Conservation (phyloP, 2,888 invertebrate species). For the Toxonevra muliebris region DNA sequence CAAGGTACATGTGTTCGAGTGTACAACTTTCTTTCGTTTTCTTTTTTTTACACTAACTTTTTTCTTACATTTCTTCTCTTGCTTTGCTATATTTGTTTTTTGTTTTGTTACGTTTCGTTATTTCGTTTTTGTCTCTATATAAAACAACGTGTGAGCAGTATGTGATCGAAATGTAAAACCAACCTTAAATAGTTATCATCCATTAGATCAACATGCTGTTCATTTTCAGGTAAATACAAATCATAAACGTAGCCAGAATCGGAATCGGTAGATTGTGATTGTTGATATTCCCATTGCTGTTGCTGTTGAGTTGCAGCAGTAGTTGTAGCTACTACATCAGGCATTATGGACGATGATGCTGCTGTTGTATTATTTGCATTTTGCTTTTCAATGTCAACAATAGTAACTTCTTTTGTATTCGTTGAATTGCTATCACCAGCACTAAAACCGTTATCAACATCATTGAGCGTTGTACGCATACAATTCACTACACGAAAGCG, state of each 20-base stretch:
- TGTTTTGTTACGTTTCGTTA: background rate
- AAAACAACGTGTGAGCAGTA: conserved; percentile 58
- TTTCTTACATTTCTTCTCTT: too few relatives aligned
- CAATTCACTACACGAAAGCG: conserved; percentile 72
- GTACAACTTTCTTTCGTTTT: too few relatives aligned
- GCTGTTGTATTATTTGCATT: conserved; percentile 27
- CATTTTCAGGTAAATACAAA: conserved; percentile 70
- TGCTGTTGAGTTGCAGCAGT: background rate
- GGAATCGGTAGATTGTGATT: conserved; percentile 50
- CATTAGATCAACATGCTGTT: conserved; percentile 64
- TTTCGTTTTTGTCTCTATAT: conserved; percentile 47
- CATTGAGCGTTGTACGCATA: conserved; percentile 64
- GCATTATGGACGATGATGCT: conserved; percentile 5
- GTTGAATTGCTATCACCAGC: conserved; percentile 37
- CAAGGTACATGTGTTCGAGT: too few relatives aligned
- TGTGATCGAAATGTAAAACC: conserved; percentile 63
- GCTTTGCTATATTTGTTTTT: background rate
- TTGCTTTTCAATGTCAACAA: conserved; percentile 70
- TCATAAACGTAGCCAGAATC: conserved; percentile 71
- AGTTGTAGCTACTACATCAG: conserved; percentile 8
- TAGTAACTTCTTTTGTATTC: conserved; percentile 61
- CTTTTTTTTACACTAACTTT: too few relatives aligned
- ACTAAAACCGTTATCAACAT: conserved; percentile 47
- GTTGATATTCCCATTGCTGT: background rate
- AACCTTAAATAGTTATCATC: conserved; percentile 65